A percentile compares a stretch with the other conserved stretches of the same genome.
Conservation (phyloP, 2,113 vertebrate species). For the Sinocyclocheilus grahami region DNA sequence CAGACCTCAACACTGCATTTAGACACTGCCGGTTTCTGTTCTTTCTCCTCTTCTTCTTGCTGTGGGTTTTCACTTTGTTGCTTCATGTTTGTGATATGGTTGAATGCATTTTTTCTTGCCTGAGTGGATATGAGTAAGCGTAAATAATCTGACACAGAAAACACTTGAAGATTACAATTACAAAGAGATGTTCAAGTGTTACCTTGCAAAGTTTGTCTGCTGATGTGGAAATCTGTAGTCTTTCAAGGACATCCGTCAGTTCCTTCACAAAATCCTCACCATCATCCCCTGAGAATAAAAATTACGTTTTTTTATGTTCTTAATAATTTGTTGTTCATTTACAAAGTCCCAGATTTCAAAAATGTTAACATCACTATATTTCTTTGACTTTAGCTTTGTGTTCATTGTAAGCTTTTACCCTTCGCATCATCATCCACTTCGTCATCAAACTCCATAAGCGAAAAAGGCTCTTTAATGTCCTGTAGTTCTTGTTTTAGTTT, state of each 20-base stretch:
- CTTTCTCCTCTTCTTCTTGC: conserved; percentile 13
- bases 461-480: conserved; percentile 86
- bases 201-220: conserved; percentile 84
- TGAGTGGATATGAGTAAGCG: conserved; percentile 42
- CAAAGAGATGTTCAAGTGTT: conserved; percentile 27
- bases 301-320: background rate
- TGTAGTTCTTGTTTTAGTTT: conserved; percentile 81
- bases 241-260: conserved; percentile 80
- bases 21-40: conserved; percentile 28
- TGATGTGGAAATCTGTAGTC: conserved; percentile 78
- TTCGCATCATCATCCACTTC: conserved; percentile 88
- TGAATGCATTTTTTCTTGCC: conserved; percentile 68
- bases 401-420: conserved; percentile 67
- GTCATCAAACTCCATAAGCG: conserved; percentile 90
- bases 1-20: conserved; percentile 66
- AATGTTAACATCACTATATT: background rate
- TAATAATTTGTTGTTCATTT: background rate
- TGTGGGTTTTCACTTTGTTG: conserved; percentile 31
- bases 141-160: background rate
- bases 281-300: conserved; percentile 73
- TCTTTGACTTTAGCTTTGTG: background rate
- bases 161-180: background rate
- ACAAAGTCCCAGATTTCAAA: background rate
- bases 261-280: conserved; percentile 85
- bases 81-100: conserved; percentile 62